These are phyloP conservation scores for Lutra lutra DNA, from an alignment of 2,797 vertebrate species.

Conservation along the genomic window DNA sequence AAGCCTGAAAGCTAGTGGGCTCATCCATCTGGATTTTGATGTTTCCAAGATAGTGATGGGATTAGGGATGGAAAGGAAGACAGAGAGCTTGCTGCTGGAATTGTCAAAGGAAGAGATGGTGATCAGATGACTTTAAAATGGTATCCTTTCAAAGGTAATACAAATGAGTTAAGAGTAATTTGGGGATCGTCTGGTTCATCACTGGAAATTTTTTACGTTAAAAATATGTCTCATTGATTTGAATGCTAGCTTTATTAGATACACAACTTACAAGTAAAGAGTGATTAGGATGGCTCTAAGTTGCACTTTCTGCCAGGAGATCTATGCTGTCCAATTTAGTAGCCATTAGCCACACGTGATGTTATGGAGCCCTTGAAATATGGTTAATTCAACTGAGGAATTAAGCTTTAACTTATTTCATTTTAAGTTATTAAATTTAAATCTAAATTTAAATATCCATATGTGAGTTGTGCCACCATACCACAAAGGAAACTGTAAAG, in stretches of 20 bases:
- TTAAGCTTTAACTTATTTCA: neutral
- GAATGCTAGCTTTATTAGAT: neutral
- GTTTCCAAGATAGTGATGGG: neutral
- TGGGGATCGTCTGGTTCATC: neutral
- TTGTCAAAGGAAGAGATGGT: neutral
- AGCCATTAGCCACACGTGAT: neutral
- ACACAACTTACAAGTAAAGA: neutral
- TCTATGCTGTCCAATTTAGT: neutral
- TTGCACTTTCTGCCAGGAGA: neutral
- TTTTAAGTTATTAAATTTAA: conserved; percentile 40
- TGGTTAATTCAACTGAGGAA: neutral
- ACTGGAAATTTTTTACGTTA: neutral
- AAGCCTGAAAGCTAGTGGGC: neutral
- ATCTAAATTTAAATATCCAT: conserved; percentile 1
- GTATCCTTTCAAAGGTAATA: neutral
- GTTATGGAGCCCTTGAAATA: neutral
- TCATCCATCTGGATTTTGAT: neutral
- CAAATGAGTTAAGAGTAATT: conserved; percentile 53
- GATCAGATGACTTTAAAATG: neutral
- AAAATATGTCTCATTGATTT: neutral
- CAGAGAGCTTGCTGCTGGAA: neutral
- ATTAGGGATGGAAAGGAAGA: neutral
- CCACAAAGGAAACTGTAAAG: neutral
- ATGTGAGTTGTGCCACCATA: neutral
- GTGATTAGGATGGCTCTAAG: neutral